Percentiles rank a stretch among this genome's conserved stretches.
Evolutionary conservation across 2,797 vertebrate genomes (phyloP).

Genomic region (Zenarchopterus dispar): DNA sequence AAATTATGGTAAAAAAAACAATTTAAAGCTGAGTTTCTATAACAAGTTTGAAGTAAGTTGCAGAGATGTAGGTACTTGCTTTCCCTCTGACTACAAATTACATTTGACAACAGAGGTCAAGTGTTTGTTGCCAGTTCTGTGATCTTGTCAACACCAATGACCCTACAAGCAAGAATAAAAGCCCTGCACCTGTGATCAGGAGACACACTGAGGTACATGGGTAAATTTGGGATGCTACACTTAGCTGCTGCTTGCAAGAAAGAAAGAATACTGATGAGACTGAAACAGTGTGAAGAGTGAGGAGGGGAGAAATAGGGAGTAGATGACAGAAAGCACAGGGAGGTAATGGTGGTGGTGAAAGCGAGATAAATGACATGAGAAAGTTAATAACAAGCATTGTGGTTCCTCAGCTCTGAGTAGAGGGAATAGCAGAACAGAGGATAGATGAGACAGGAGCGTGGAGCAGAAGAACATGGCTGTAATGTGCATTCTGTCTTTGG

Average conservation of each 20-base stretch:
- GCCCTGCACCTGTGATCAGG: conserved; percentile 29
- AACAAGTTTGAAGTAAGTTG: too few relatives aligned
- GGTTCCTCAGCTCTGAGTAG: conserved; percentile 40
- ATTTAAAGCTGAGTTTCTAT: too few relatives aligned
- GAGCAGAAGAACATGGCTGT: conserved; percentile 35
- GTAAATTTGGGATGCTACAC: conserved; percentile 28
- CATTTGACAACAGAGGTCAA: conserved; percentile 21
- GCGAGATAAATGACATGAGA: conserved; percentile 66
- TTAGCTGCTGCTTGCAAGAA: conserved; percentile 42
- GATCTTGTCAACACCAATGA: conserved; percentile 30
- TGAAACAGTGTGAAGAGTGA: conserved; percentile 43
- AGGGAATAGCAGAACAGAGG: conserved; percentile 24
- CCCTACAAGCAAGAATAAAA: conserved; percentile 14
- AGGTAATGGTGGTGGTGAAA: conserved; percentile 59
- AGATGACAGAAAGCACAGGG: conserved; percentile 50
- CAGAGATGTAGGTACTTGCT: too few relatives aligned
- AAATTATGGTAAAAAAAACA: too few relatives aligned
- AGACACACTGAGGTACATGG: conserved; percentile 23
- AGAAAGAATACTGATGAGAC: conserved; percentile 57
- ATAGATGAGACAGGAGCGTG: conserved; percentile 32
- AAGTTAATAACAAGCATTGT: conserved; percentile 67
- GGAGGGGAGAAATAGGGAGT: conserved; percentile 22
- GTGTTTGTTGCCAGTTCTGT: conserved; percentile 3
- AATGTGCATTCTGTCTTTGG: conserved; percentile 29
- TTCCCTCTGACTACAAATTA: too few relatives aligned